These are phyloP conservation scores for Leguminivora glycinivorella DNA, from an alignment of 1,140 invertebrate species.

Conservation along the genomic window DNA sequence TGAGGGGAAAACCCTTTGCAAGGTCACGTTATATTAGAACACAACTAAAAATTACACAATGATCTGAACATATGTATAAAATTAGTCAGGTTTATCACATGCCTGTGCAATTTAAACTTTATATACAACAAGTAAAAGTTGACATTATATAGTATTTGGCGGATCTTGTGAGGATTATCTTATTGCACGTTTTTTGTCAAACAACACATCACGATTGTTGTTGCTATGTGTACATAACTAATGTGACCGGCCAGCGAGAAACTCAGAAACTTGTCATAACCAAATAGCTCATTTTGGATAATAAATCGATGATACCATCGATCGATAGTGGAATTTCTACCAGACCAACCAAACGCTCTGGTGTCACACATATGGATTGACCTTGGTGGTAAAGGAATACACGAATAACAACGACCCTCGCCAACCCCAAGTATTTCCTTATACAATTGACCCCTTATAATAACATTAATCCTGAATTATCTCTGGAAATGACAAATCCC, in stretches of 20 bases:
- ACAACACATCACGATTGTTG: not conserved
- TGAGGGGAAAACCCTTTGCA: constrained; percentile 18
- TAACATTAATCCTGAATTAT: not conserved
- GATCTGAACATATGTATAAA: not conserved
- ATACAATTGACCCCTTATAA: not conserved
- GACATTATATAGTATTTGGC: not conserved
- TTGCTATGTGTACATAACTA: not conserved
- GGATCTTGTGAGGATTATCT: not conserved
- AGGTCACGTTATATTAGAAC: constrained; percentile 1
- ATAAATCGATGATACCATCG: too few relatives aligned
- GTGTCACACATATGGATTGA: too few relatives aligned
- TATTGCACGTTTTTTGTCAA: not conserved
- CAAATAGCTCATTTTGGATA: too few relatives aligned
- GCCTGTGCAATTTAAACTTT: not conserved
- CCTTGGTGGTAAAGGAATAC: too few relatives aligned
- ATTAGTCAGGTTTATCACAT: not conserved
- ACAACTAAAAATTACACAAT: not conserved
- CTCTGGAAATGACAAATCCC: constrained; percentile 5
- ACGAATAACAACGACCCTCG: too few relatives aligned
- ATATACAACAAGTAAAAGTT: not conserved
- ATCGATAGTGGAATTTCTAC: too few relatives aligned
- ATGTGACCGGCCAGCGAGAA: not conserved
- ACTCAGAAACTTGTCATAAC: constrained; percentile 7
- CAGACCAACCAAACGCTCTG: too few relatives aligned
- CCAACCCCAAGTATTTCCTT: too few relatives aligned